Evolutionary conservation across 2,797 vertebrate genomes (phyloP).

Genomic region (Graptemys geographica): DNA sequence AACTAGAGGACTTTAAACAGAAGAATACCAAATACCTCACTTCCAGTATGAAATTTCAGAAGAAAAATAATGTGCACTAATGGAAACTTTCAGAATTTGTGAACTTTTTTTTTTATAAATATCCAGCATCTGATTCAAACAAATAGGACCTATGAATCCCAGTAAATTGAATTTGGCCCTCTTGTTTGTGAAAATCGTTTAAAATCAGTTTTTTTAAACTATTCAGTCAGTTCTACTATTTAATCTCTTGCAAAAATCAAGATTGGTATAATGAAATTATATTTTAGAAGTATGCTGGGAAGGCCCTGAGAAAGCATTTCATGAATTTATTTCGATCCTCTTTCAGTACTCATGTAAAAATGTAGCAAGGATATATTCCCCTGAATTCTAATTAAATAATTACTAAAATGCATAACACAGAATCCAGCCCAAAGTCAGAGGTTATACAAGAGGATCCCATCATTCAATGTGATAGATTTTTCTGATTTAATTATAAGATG

Average conservation of each 20-base stretch:
- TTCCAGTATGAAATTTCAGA: not conserved
- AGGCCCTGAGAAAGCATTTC: not conserved
- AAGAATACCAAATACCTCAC: not conserved
- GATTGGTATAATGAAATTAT: not conserved
- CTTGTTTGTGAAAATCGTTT: no score
- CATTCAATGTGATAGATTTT: not conserved
- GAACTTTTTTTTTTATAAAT: not conserved
- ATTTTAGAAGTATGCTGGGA: not conserved
- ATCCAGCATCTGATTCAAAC: not conserved
- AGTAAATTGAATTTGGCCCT: not conserved
- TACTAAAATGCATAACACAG: not conserved
- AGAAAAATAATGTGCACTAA: not conserved
- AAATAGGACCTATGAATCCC: not conserved
- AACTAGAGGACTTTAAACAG: not conserved
- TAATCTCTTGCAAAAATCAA: not conserved
- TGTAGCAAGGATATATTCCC: not conserved
- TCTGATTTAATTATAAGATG: not conserved
- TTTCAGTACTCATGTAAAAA: not conserved
- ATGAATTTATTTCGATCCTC: not conserved
- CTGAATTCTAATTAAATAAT: not conserved
- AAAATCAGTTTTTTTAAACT: no score
- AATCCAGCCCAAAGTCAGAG: not conserved
- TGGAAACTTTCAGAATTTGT: not conserved
- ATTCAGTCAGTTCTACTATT: not conserved
- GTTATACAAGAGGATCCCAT: not conserved